These are phyloP conservation scores for Capitulum mitella DNA, from an alignment of 2,888 invertebrate genomes.

Conservation along the genomic window DNA sequence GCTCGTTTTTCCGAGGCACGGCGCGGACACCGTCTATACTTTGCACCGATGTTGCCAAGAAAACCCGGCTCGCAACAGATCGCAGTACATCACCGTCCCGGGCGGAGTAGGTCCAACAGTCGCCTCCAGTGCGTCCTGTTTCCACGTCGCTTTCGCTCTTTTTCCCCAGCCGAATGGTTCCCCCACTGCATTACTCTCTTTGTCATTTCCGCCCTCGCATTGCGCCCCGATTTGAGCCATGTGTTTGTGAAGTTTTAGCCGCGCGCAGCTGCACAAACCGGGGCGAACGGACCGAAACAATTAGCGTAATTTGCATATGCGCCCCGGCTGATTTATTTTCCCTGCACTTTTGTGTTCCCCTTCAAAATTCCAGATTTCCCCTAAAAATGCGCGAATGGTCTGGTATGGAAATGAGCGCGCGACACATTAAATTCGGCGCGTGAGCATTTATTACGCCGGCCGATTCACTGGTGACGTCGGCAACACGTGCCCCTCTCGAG, in stretches of 20 bases:
- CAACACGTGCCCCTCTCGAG: too few relatives aligned
- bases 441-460: background rate
- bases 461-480: background rate
- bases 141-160: background rate
- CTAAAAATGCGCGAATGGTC: slow-evolving; percentile 11
- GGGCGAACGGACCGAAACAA: background rate
- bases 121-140: background rate
- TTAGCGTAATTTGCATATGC: slow-evolving; percentile 24
- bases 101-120: background rate
- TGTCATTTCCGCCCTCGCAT: slow-evolving; percentile 9
- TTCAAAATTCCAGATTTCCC: slow-evolving; percentile 17
- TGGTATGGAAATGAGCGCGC: slow-evolving; percentile 5
- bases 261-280: background rate
- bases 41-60: too few relatives aligned
- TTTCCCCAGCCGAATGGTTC: background rate
- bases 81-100: too few relatives aligned
- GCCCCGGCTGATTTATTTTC: background rate
- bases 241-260: slow-evolving; percentile 15
- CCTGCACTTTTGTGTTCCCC: slow-evolving; percentile 11
- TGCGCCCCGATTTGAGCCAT: background rate
- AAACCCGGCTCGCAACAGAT: too few relatives aligned
- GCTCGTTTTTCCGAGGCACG: too few relatives aligned
- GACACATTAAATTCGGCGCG: background rate
- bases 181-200: background rate
- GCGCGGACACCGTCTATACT: too few relatives aligned